A percentile compares a stretch with the other conserved stretches of the same genome.
phyloP scores from a whole-genome alignment of 2,797 vertebrate genomes.

The Sebastolobus altivelis region DNA sequence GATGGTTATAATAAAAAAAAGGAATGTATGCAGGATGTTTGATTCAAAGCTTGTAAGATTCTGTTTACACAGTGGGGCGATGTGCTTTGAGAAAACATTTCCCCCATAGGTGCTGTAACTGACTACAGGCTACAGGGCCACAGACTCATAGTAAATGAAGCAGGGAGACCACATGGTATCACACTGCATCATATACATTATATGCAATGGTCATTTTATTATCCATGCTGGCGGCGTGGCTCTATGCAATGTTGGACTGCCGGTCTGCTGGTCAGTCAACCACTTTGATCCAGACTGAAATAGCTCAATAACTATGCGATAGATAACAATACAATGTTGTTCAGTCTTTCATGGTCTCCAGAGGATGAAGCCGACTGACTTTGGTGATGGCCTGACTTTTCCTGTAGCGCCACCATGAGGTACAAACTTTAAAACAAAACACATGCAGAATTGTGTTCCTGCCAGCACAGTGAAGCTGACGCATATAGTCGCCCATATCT shows the following conservation, averaged over 20 bases:
- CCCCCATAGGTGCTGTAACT: slow-evolving; percentile 27
- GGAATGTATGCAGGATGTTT: slow-evolving; percentile 64
- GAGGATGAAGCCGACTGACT: background rate
- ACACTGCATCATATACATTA: slow-evolving; percentile 16
- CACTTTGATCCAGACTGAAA: background rate
- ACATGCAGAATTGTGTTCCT: background rate
- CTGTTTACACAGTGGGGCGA: slow-evolving; percentile 56
- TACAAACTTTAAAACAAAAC: slow-evolving; percentile 2
- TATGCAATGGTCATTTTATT: slow-evolving; percentile 3
- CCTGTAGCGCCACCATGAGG: too few relatives aligned
- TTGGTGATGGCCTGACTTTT: background rate
- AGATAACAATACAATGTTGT: background rate
- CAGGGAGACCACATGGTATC: slow-evolving; percentile 18
- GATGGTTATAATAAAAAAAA: slow-evolving; percentile 61
- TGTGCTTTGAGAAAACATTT: slow-evolving; percentile 47
- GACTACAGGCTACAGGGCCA: slow-evolving; percentile 11
- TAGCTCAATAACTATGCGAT: background rate
- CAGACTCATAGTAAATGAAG: slow-evolving; percentile 34
- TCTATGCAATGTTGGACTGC: background rate
- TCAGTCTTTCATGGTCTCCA: background rate
- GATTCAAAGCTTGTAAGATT: slow-evolving; percentile 65
- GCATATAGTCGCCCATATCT: slow-evolving; percentile 1
- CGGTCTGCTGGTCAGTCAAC: background rate
- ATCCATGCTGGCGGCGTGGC: background rate
- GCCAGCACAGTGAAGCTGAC: slow-evolving; percentile 11